Evolutionary conservation across 2,888 invertebrate genomes (phyloP), one percentile per base, ranked within the genome.

Genomic region (Drosophila flavopinicola): DNA sequence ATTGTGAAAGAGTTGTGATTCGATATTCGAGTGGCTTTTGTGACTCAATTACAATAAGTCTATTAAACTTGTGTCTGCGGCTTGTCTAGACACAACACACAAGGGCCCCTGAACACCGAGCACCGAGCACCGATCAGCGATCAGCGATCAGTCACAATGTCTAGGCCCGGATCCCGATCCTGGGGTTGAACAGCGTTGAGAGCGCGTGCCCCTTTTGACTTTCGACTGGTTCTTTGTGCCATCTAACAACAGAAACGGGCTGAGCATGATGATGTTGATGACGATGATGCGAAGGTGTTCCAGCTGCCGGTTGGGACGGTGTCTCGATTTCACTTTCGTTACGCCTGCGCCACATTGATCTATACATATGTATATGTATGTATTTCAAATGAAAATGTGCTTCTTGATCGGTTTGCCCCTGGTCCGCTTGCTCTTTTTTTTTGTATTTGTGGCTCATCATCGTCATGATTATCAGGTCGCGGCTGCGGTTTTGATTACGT

Each of bases 321-420:
- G 77, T 86, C 80, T 84, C 88, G 86, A 87, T 84, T 84, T 84
- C 88, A 87, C 88, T 87, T 84, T 84, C 83, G 88, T 68, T 83
- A 83, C 79, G 86, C 87, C 78, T 69, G 67, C 64, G 67, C 80
- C 74, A 63, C 25, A 68, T 29, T 45, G 42, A 42, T 45, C 6
- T 27, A 24, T 24, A 42, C 42, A 35, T 32, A 48, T 35, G 30
- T 20, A 4, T 20, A 20, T 11, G 3, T 13, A 6, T 42, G 42
- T 38, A 65, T 80, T 85, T 82, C 87, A 64, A 60, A 64, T 78
- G 85, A 87, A 87, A 85, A 80, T 65, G 49, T 57, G 69, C 61
- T 54, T 54, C 60, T 64, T 53, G 59, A 68, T 53, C 52, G 52
- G 3, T 30, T 44, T 11, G 17, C 15, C 13, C 30, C 27, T 52